phyloP scores from a whole-genome alignment of 2,113 vertebrate genomes.

The Tetrao urogallus region DNA sequence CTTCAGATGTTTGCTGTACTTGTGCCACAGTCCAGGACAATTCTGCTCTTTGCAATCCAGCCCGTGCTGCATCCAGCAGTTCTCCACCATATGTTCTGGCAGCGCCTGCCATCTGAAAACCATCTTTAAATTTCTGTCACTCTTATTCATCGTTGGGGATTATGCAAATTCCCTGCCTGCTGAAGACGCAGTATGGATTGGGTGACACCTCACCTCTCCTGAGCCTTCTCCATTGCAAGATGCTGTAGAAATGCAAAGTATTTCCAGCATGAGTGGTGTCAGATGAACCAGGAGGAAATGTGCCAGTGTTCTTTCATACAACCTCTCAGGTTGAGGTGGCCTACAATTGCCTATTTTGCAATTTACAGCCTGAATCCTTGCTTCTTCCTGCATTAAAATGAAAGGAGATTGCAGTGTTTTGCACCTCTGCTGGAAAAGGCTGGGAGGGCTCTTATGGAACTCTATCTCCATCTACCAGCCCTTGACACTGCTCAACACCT shows the following conservation, averaged over 20 bases:
- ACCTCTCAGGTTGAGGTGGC: fast-evolving
- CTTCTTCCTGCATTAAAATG: background rate
- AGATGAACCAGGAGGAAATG: background rate
- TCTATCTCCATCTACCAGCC: background rate
- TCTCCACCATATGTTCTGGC: background rate
- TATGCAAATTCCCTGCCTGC: background rate
- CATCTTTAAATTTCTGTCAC: background rate
- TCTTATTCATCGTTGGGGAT: background rate
- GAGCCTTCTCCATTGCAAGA: background rate
- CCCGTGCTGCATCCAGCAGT: background rate
- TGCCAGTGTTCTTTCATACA: background rate
- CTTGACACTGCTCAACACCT: fast-evolving
- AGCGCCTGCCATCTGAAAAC: background rate
- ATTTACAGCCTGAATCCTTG: background rate
- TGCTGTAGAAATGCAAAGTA: background rate
- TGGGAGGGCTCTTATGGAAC: background rate
- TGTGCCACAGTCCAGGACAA: background rate
- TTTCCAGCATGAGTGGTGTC: background rate
- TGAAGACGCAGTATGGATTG: background rate
- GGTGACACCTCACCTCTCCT: background rate
- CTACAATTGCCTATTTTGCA: background rate
- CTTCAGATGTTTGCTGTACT: background rate
- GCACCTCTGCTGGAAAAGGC: background rate
- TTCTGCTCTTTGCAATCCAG: background rate
- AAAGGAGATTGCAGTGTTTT: background rate